phyloP scores from a whole-genome alignment of 1,140 invertebrate species.

The Drusus annulatus region DNA sequence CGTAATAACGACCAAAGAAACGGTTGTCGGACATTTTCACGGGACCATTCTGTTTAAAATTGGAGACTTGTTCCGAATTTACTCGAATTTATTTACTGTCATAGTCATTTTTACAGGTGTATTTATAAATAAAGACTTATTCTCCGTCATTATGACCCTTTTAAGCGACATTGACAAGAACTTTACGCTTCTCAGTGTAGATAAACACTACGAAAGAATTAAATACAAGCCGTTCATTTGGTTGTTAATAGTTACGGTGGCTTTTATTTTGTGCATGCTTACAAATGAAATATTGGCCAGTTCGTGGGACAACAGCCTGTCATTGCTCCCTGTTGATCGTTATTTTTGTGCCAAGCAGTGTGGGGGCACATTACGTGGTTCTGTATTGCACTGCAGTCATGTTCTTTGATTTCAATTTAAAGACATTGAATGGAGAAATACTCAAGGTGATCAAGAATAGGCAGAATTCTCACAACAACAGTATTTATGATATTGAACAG shows the following conservation, averaged over 20 bases:
- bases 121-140: slow-evolving; percentile 4
- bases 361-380: not conserved
- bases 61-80: slow-evolving; percentile 26
- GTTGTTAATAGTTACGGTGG: not conserved
- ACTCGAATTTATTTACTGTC: not conserved
- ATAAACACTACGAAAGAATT: not conserved
- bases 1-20: not conserved
- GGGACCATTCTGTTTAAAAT: not conserved
- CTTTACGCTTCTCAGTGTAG: not conserved
- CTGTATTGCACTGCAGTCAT: slow-evolving; percentile 1
- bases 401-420: not conserved
- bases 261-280: not conserved
- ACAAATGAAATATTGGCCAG: not conserved
- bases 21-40: slow-evolving; percentile 24
- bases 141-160: not conserved
- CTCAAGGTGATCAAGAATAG: not conserved
- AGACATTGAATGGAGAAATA: slow-evolving; percentile 7
- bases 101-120: not conserved
- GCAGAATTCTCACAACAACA: not conserved
- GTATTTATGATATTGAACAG: not conserved
- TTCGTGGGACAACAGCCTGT: not conserved
- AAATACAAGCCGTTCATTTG: not conserved
- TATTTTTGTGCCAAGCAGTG: not conserved
- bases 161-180: slow-evolving; percentile 1
- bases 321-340: not conserved